Percentiles rank a stretch among this genome's conserved stretches.
phyloP scores from a whole-genome alignment of 2,113 vertebrate species.

The Melanerpes formicivorus region DNA sequence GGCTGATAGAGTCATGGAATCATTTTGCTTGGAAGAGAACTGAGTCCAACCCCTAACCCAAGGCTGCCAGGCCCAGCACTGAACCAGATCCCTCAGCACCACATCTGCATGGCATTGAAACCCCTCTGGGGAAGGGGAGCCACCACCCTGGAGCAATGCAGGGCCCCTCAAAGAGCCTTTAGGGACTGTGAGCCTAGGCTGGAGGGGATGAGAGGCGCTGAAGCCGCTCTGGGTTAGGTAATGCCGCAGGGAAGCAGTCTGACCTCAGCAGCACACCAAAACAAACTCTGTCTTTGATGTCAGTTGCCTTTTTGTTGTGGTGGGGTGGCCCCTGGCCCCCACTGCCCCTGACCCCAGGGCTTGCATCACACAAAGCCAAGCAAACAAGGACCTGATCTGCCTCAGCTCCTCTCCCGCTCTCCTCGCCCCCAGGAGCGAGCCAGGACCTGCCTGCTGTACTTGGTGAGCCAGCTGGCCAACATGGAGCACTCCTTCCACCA shows the following conservation, averaged over 20 bases:
- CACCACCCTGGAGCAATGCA: rapidly evolving
- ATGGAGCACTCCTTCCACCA: slow-evolving; percentile 93
- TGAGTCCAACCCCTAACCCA: too few relatives aligned
- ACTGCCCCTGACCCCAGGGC: not conserved
- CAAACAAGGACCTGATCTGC: not conserved
- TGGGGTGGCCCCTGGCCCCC: not conserved
- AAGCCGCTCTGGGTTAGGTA: not conserved
- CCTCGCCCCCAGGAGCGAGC: slow-evolving; percentile 77
- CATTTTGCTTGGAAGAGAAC: too few relatives aligned
- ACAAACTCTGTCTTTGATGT: not conserved
- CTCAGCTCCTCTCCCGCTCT: not conserved
- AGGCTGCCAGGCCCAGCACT: too few relatives aligned
- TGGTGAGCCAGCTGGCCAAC: slow-evolving; percentile 88
- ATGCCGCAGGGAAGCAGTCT: not conserved
- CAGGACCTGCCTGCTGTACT: slow-evolving; percentile 82
- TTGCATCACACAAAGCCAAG: not conserved
- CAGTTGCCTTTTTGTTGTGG: rapidly evolving
- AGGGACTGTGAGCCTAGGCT: not conserved
- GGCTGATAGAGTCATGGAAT: not conserved
- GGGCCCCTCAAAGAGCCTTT: not conserved
- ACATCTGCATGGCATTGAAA: too few relatives aligned
- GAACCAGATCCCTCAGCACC: too few relatives aligned
- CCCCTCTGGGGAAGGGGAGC: not conserved
- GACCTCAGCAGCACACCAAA: not conserved
- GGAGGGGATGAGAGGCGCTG: not conserved